These are phyloP conservation scores for Ichneumoninae sp. DNA, from an alignment of 2,888 invertebrate genomes.

Conservation along the genomic window DNA sequence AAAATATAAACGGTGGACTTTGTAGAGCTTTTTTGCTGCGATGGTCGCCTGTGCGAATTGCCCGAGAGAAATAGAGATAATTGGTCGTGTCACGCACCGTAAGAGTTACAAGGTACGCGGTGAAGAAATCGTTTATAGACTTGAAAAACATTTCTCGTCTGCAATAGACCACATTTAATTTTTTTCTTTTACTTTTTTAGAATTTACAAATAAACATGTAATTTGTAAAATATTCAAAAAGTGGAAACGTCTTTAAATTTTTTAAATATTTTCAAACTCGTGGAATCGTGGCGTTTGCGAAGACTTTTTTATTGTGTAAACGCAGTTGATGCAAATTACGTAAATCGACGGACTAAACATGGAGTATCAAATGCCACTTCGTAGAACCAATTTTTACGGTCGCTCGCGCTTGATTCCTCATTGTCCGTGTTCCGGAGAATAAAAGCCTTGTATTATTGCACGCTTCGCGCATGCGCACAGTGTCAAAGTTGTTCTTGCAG, in stretches of 20 bases:
- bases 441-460: constrained; percentile 53
- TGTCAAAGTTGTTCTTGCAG: background rate
- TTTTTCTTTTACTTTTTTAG: background rate
- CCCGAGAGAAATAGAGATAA: background rate
- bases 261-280: no score
- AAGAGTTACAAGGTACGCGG: background rate
- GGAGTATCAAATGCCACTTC: constrained; percentile 43
- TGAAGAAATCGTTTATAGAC: background rate
- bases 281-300: no score
- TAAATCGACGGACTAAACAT: background rate
- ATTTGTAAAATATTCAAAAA: no score
- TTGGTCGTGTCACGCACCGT: background rate
- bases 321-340: no score
- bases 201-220: no score
- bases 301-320: no score
- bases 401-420: constrained; percentile 40
- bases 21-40: no score
- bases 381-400: constrained; percentile 21
- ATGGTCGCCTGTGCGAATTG: no score
- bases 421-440: constrained; percentile 24
- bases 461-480: background rate
- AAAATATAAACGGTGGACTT: no score
- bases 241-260: no score
- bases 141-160: background rate
- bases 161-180: background rate